These are phyloP conservation scores for Pseudanteris insignis DNA, from an alignment of 2,888 invertebrate genomes.

Conservation along the genomic window DNA sequence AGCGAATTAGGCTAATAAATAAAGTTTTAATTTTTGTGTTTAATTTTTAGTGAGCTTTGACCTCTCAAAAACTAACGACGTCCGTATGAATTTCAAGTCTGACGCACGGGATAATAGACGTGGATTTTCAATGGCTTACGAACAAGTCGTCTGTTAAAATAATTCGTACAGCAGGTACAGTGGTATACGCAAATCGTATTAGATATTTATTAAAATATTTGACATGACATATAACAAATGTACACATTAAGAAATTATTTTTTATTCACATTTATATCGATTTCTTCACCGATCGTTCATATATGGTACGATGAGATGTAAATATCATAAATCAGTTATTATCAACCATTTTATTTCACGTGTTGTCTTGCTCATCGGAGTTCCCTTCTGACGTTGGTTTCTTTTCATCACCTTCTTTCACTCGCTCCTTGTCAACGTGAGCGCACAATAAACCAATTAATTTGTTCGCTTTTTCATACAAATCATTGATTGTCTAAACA, in stretches of 20 bases:
- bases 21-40: conserved; percentile 5
- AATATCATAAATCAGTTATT: no score
- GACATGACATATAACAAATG: no score
- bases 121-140: conserved; percentile 66
- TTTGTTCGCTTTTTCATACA: conserved; percentile 75
- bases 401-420: neutral
- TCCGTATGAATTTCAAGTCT: conserved; percentile 64
- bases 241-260: no score
- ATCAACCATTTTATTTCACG: no score
- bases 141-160: conserved; percentile 53
- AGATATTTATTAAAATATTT: neutral
- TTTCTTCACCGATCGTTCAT: no score
- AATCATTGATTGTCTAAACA: conserved; percentile 73
- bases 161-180: no score
- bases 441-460: conserved; percentile 69
- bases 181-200: no score
- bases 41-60: conserved; percentile 61
- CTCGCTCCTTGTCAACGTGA: conserved; percentile 47
- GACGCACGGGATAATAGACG: conserved; percentile 62
- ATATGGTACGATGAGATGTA: no score
- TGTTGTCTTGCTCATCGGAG: no score
- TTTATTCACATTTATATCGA: no score
- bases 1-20: no score
- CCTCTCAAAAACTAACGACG: conserved; percentile 53
- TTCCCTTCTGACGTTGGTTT: neutral